Evolutionary conservation across 2,888 invertebrate genomes (phyloP).

Genomic region (Chloromyia formosa): DNA sequence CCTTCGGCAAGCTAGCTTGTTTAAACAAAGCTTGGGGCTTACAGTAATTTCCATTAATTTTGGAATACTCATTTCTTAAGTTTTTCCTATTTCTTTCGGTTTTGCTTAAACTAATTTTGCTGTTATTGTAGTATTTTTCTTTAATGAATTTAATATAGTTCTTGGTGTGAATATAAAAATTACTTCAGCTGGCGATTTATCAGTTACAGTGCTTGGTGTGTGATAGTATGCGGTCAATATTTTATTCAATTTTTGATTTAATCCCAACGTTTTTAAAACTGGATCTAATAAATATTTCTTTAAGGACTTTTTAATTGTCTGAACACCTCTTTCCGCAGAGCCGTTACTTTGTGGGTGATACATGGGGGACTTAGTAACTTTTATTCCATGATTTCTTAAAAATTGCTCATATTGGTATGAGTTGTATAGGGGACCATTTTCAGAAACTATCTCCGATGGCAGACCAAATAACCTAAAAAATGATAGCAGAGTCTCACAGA

Average conservation of each 20-base stretch:
- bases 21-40: too few species aligned
- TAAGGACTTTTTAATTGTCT: conserved; percentile 50
- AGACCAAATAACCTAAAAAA: conserved; percentile 42
- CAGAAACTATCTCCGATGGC: conserved; percentile 45
- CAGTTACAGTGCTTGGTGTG: not conserved
- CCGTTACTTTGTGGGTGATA: conserved; percentile 52
- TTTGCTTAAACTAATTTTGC: too few species aligned
- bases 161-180: not conserved
- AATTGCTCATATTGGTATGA: conserved; percentile 44
- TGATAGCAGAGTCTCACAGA: conserved; percentile 33
- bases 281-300: conserved; percentile 48
- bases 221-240: not conserved
- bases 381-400: conserved; percentile 46
- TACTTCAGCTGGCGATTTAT: not conserved
- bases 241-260: conserved; percentile 3
- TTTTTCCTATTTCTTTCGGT: too few species aligned
- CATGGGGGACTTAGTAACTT: conserved; percentile 45
- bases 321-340: conserved; percentile 51
- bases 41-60: too few species aligned
- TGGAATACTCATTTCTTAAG: too few species aligned
- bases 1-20: too few species aligned
- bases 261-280: not conserved
- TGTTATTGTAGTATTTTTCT: not conserved
- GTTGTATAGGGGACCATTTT: conserved; percentile 46
- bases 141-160: not conserved